phyloP scores from a whole-genome alignment of 2,797 vertebrate genomes.

The Lepidocolaptes lacrymiger region DNA sequence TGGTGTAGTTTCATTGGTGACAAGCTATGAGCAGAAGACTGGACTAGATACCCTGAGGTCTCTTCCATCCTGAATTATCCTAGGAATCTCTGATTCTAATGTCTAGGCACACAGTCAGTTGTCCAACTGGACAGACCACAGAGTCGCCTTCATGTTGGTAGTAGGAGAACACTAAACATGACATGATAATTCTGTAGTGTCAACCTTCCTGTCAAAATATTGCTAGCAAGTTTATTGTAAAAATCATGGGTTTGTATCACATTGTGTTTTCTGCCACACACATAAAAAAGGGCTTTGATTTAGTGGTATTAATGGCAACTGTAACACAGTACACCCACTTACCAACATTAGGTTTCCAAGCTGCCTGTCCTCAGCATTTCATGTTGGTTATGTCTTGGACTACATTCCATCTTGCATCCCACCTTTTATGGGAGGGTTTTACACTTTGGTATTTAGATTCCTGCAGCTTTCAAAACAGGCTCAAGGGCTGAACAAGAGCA shows the following conservation, averaged over 20 bases:
- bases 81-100: not conserved
- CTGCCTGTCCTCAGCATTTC: not conserved
- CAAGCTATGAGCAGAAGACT: not conserved
- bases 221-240: not conserved
- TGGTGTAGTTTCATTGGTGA: not conserved
- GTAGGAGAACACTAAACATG: not conserved
- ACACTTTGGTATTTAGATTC: not conserved
- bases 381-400: not conserved
- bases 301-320: not conserved
- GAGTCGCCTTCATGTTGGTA: fast-evolving
- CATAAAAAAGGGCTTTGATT: not conserved
- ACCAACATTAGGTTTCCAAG: not conserved
- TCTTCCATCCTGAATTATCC: not conserved
- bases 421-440: not conserved
- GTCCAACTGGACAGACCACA: not conserved
- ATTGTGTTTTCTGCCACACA: not conserved
- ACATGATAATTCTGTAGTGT: not conserved
- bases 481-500: not conserved
- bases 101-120: not conserved
- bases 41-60: not conserved
- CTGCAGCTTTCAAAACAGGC: not conserved
- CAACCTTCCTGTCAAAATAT: not conserved
- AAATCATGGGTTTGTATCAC: not conserved
- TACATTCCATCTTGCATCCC: not conserved
- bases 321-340: not conserved